Conservation (phyloP, 2,797 vertebrate species). For the Falco naumanni region DNA sequence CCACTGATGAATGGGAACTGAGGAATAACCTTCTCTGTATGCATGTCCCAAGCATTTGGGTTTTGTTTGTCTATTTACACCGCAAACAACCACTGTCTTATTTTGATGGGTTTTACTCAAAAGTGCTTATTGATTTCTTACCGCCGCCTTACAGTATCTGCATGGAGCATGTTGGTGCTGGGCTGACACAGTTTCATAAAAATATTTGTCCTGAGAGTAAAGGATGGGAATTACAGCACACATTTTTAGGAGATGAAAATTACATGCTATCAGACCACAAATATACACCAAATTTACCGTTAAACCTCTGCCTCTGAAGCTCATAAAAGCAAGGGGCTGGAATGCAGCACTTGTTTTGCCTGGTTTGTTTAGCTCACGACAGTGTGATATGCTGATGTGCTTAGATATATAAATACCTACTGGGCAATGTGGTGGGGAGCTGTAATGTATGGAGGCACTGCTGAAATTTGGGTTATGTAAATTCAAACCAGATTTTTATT, state of each 20-base stretch:
- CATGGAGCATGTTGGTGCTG: background rate
- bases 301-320: background rate
- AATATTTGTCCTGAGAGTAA: background rate
- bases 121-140: background rate
- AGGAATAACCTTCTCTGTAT: background rate
- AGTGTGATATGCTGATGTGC: background rate
- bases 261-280: background rate
- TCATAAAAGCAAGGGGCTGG: background rate
- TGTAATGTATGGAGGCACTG: background rate
- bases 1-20: background rate
- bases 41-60: background rate
- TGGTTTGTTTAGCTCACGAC: background rate
- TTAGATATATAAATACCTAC: background rate
- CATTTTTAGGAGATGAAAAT: background rate
- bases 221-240: background rate
- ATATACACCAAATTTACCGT: background rate
- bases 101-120: background rate
- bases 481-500: background rate
- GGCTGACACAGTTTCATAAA: background rate
- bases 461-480: background rate
- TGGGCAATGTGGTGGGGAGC: background rate
- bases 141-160: background rate
- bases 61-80: background rate
- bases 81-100: accelerated
- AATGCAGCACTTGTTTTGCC: background rate